Base-by-base conservation (phyloP, 2,113 vertebrate species). In the Aepyceros melampus region DNA sequence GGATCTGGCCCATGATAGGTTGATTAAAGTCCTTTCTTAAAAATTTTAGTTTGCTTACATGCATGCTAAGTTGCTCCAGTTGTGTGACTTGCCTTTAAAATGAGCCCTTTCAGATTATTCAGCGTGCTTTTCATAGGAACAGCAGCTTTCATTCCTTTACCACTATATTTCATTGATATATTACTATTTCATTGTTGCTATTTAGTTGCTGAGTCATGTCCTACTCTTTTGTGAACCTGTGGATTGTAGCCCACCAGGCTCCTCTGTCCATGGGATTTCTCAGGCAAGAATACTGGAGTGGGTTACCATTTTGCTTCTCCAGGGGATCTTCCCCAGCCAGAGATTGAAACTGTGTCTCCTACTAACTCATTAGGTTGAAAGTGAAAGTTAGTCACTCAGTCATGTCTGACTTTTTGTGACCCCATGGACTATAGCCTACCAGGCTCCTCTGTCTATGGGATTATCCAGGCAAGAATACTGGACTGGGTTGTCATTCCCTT, bases 81-180 rank as follows among this genome's bases (percentile, higher is more conserved):
- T 74, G 67, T 74, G 21, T 40, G 36, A 74, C 51, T 79, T 81
- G 40, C 23, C 78, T 97, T 93, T 53, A 62, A 90, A 90, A 49
- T 58, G 58, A 81, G 7, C 79, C n/a, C 29, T 92, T 88, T 60
- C 4, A 55, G 64, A 64, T 88, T 21, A 81, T 78, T 88, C 84
- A 56, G 58, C 15, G 45, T 40, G 31, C 47, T 86, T 92, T 96
- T 94, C 74, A 87, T 23, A 60, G 92, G 40, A 97, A 87, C 43
- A 89, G 85, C 11, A 92, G 40, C 33, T 89, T 56, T 40, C 84
- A 92, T 93, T 95, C 40, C 33, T 91, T 96, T 95, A 27, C 82
- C 78, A 40, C 31, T 91, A 33, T 36, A 27, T 43, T 55, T 87
- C 84, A 84, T 36, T 90, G 84, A 49, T 90, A 55, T 89, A 21